These are phyloP conservation scores for Odontothrips loti DNA, from an alignment of 2,888 invertebrate genomes.

Conservation along the genomic window DNA sequence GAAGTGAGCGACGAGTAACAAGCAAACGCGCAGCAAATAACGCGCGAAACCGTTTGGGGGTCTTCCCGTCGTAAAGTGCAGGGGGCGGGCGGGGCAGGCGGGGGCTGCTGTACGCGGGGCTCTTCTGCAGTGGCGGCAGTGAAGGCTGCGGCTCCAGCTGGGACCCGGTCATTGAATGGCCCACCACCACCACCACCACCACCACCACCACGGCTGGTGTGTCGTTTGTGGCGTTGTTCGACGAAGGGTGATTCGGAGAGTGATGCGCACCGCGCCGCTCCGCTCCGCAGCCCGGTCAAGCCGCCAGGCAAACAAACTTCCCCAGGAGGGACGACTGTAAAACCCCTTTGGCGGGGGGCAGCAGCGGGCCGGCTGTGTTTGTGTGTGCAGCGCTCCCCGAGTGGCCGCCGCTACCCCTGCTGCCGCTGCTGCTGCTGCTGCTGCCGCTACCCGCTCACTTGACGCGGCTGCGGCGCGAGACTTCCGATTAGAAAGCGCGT, in stretches of 20 bases:
- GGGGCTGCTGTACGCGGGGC: no score
- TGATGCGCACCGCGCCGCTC: no score
- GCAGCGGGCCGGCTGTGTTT: background rate
- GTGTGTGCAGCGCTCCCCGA: background rate
- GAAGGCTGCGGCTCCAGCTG: background rate
- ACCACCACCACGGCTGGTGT: no score
- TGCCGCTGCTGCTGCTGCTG: no score
- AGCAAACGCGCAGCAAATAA: no score
- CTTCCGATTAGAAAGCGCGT: background rate
- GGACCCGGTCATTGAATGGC: constrained; percentile 3
- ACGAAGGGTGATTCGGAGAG: no score
- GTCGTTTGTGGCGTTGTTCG: no score
- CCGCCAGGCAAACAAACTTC: background rate
- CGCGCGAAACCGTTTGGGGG: no score
- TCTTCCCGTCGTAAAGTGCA: background rate
- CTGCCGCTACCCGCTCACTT: background rate
- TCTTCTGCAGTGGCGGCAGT: no score
- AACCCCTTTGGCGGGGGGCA: background rate
- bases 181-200: background rate
- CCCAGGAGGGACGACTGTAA: background rate
- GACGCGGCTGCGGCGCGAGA: background rate
- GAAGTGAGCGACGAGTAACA: no score
- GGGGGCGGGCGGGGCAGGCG: background rate
- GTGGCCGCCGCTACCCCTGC: background rate
- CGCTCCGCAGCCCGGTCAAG: no score